Evolutionary conservation across 2,888 invertebrate species (phyloP).

Genomic region (Perizoma flavofasciatum): DNA sequence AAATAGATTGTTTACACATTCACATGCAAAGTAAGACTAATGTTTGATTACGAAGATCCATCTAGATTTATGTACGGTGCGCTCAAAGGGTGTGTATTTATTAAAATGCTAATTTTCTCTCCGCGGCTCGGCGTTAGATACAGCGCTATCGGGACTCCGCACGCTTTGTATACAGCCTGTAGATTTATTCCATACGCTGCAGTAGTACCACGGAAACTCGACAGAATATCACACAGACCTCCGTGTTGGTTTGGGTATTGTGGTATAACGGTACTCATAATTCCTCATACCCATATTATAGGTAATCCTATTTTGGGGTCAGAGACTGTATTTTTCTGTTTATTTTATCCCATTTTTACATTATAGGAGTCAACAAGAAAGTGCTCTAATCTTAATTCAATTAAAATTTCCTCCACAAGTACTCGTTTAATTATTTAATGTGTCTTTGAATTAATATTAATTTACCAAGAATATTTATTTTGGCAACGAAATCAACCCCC

Average conservation of each 20-base stretch:
- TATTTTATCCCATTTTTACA: no score
- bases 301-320: no score
- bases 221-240: conserved; percentile 17
- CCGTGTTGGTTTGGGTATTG: no score
- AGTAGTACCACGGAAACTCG: conserved; percentile 57
- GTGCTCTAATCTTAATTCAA: no score
- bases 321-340: no score
- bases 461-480: no score
- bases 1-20: conserved; percentile 39
- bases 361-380: no score
- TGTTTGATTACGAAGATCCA: conserved; percentile 82
- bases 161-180: conserved; percentile 80
- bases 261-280: no score
- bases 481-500: no score
- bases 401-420: no score
- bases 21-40: conserved; percentile 72
- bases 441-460: no score
- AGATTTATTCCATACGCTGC: conserved; percentile 79
- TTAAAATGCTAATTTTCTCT: conserved; percentile 83
- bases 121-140: conserved; percentile 73
- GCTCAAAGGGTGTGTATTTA: conserved; percentile 84
- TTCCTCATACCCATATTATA: no score
- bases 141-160: conserved; percentile 74
- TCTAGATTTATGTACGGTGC: conserved; percentile 76
- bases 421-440: conserved; percentile 11